Conservation (phyloP, 2,888 invertebrate species). For the Melanargia galathea region DNA sequence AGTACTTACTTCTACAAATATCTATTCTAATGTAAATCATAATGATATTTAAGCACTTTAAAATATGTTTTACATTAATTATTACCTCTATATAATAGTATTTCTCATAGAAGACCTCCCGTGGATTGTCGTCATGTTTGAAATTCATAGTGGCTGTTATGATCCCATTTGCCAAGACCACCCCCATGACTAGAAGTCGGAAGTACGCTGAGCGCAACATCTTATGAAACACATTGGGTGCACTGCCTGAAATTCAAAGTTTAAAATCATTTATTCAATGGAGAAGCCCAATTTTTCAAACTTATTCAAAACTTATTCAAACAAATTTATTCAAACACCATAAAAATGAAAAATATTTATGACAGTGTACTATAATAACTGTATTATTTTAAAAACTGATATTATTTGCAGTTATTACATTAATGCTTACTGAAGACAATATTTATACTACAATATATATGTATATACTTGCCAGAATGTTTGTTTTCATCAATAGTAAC, state of each 20-base stretch:
- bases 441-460: background rate
- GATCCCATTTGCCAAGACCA: conserved; percentile 97
- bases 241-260: conserved; percentile 73
- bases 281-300: background rate
- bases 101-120: conserved; percentile 92
- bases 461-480: conserved; percentile 86
- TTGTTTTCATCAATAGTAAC: conserved; percentile 98
- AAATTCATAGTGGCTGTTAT: conserved; percentile 98
- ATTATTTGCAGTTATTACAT: no score
- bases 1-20: no score
- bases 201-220: conserved; percentile 95
- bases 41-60: no score
- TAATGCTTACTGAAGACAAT: background rate
- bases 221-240: conserved; percentile 92
- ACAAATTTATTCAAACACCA: no score
- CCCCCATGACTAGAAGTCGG: conserved; percentile 95
- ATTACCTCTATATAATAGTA: conserved; percentile 95
- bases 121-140: conserved; percentile 92
- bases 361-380: no score
- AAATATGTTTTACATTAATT: no score
- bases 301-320: no score
- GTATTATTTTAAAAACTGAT: no score
- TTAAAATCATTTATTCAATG: background rate
- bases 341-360: no score
- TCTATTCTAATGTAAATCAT: no score